phyloP scores from a whole-genome alignment of 1,140 invertebrate genomes.

The Calephelis nemesis region DNA sequence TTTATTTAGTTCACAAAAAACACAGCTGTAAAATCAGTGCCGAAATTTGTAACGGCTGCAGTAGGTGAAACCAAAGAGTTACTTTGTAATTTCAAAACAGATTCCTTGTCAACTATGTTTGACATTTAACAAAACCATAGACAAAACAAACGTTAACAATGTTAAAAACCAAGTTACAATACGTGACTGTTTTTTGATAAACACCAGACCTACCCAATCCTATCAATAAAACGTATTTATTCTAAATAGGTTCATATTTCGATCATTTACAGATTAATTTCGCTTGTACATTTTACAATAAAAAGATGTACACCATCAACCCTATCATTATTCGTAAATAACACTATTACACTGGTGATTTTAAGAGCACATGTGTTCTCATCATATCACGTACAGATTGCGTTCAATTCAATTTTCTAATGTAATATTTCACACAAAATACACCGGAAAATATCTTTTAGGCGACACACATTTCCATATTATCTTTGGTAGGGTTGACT shows the following conservation, averaged over 20 bases:
- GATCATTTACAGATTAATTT: conserved; percentile 8
- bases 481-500: conserved; percentile 36
- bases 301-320: conserved; percentile 18
- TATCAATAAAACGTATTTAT: background rate
- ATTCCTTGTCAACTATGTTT: no score
- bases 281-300: background rate
- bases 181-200: conserved; percentile 9
- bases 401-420: conserved; percentile 69
- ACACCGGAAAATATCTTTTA: conserved; percentile 69
- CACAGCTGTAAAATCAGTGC: no score
- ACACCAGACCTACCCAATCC: conserved; percentile 2
- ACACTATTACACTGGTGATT: conserved; percentile 45
- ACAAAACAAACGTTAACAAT: conserved; percentile 12
- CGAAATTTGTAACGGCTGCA: no score
- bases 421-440: conserved; percentile 71
- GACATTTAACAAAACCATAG: conserved; percentile 11
- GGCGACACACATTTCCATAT: conserved; percentile 67
- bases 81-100: no score
- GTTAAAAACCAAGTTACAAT: conserved; percentile 5
- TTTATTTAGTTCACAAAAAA: no score
- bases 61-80: no score
- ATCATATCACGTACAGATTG: conserved; percentile 57
- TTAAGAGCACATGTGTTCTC: conserved; percentile 53
- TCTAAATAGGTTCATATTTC: background rate
- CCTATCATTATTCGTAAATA: conserved; percentile 36